Evolutionary conservation across 2,113 vertebrate species (phyloP), one percentile per base, ranked within the genome.

Genomic region (Larimichthys crocea): DNA sequence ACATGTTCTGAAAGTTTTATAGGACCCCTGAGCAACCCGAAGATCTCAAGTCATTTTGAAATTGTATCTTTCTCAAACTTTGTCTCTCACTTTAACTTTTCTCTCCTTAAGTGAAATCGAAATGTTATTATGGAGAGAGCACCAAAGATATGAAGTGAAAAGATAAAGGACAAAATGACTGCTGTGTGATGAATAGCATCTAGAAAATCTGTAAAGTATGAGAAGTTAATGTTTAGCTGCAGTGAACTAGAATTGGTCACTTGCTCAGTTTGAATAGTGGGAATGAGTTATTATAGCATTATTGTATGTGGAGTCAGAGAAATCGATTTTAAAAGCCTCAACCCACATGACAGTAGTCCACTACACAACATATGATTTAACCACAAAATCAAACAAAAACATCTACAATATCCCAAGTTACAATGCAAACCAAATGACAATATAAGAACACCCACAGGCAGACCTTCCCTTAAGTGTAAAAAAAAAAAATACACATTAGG

Each of bases 401-500:
- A 29, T 49, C 26, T 11, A 4, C 0, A 14, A 31, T 3, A 10
- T 22, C 9, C 9, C 10, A 14, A 76, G 10, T 9, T 10, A 12
- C 4, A 63, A 17, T 4, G 3, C 5, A 44, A 68, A 55, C 10
- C 7, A 40, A 52, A 40, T 17, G 42, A 50, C 12, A 16, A 3
- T 6, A 2, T 24, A 8, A 57, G 11, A 10, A 22, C 16, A 52
- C 4, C 59, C 3, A 35, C n/a, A n/a, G 5, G n/a, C 29, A 50
- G 29, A 29, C 52, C 53, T 65, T 57, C 46, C 19, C 52, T 53
- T 57, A 2, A 20, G 10, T 31, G 64, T 68, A 62, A 48, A 29
- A 74, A 29, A 74, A 29, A 31, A 61, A 76, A 50, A 66, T 10
- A 48, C 29, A 19, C 62, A 79, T 76, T 72, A 72, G 48, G 64